These are phyloP conservation scores for Drosophila paranaensis DNA, from an alignment of 2,888 invertebrate genomes.

Conservation along the genomic window DNA sequence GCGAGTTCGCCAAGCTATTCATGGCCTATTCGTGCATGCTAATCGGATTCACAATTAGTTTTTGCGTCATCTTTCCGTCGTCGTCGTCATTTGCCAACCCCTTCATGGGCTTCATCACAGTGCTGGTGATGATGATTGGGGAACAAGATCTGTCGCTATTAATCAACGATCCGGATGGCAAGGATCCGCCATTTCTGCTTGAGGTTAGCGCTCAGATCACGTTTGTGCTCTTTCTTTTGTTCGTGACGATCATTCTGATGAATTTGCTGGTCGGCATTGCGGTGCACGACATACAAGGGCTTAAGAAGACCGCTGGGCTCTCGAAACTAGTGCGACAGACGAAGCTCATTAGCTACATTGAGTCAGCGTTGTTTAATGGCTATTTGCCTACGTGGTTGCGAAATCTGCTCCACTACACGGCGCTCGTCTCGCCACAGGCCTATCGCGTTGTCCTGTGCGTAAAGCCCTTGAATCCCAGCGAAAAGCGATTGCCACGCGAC, in stretches of 20 bases:
- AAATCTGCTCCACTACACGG: slow-evolving; percentile 91
- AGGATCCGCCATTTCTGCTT: slow-evolving; percentile 90
- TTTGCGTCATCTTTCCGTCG: slow-evolving; percentile 94
- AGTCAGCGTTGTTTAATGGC: slow-evolving; percentile 92
- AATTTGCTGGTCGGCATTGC: slow-evolving; percentile 94
- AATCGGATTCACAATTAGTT: slow-evolving; percentile 94
- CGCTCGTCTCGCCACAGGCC: slow-evolving; percentile 92
- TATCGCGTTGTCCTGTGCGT: slow-evolving; percentile 93
- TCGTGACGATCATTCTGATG: slow-evolving; percentile 94
- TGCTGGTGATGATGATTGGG: slow-evolving; percentile 95
- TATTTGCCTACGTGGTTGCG: slow-evolving; percentile 91
- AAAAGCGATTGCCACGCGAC: slow-evolving; percentile 91
- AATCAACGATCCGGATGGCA: slow-evolving; percentile 90
- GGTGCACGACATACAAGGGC: slow-evolving; percentile 94
- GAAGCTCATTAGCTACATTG: slow-evolving; percentile 94
- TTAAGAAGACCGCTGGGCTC: slow-evolving; percentile 93
- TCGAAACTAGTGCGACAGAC: slow-evolving; percentile 94
- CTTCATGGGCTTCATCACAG: slow-evolving; percentile 93
- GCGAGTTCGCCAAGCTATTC: slow-evolving; percentile 93
- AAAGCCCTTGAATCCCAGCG: slow-evolving; percentile 92
- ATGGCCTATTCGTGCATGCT: slow-evolving; percentile 93
- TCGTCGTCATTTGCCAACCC: slow-evolving; percentile 93
- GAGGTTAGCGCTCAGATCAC: slow-evolving; percentile 93
- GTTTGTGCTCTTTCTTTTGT: slow-evolving; percentile 91
- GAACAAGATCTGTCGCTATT: slow-evolving; percentile 92